phyloP scores from a whole-genome alignment of 2,797 vertebrate species.

The Nyctalus aviator region DNA sequence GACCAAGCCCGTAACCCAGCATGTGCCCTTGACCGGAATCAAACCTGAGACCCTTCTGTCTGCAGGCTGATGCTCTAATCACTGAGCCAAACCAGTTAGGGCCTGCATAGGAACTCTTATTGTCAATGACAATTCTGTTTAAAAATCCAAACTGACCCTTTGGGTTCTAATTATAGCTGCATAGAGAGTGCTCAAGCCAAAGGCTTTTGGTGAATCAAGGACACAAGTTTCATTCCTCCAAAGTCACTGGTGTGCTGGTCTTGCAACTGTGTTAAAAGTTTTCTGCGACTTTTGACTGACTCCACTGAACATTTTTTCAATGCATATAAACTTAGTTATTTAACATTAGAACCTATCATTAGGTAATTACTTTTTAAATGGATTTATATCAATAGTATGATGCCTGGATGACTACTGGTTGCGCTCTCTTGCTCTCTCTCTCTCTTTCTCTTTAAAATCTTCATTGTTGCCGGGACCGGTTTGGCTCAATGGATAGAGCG shows the following conservation, averaged over 20 bases:
- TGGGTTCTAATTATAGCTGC: not conserved
- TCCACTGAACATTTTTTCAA: conserved; percentile 14
- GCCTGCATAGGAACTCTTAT: not conserved
- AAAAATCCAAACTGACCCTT: not conserved
- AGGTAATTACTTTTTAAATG: not conserved
- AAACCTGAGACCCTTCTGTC: no score
- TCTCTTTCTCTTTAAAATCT: no score
- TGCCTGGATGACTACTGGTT: not conserved
- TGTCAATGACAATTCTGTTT: conserved; percentile 17
- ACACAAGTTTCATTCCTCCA: not conserved
- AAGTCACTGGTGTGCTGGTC: not conserved
- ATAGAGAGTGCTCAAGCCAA: not conserved
- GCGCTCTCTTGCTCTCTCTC: no score
- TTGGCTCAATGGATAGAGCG: no score
- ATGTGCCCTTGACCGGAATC: no score
- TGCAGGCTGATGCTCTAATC: no score
- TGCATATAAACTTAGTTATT: conserved; percentile 10
- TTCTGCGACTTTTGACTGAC: not conserved
- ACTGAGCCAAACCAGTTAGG: no score
- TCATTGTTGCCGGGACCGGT: no score
- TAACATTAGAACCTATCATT: not conserved
- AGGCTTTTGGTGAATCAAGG: not conserved
- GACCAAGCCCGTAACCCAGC: no score
- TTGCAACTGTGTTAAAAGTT: not conserved
- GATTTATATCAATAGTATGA: not conserved